A percentile compares a stretch with the other conserved stretches of the same genome.
These are phyloP conservation scores for Nicator chloris DNA, from an alignment of 2,113 vertebrate genomes.

Conservation along the genomic window DNA sequence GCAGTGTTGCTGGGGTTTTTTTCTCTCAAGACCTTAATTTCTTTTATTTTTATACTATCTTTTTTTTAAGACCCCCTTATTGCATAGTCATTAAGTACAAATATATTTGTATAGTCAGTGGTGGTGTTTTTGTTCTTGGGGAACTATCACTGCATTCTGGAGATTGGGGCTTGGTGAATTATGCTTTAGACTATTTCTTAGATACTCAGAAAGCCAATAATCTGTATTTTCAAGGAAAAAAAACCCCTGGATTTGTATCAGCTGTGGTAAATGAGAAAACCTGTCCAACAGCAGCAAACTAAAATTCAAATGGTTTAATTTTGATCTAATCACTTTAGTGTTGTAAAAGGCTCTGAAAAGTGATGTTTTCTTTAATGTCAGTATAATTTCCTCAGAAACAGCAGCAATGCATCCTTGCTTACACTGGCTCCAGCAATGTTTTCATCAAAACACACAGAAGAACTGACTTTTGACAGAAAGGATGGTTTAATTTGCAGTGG, in stretches of 20 bases:
- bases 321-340: neutral
- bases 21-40: neutral
- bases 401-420: neutral
- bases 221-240: neutral
- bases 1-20: accelerated
- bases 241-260: neutral
- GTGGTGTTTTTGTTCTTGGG: neutral
- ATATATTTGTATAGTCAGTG: neutral
- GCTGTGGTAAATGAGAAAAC: neutral
- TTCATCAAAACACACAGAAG: neutral
- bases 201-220: neutral
- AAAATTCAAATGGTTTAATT: neutral
- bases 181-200: neutral
- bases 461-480: neutral
- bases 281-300: neutral
- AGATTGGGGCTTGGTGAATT: neutral
- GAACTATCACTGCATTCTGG: neutral
- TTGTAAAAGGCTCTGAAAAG: neutral
- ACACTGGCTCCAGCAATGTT: neutral
- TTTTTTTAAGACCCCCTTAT: neutral
- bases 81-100: neutral
- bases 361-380: neutral
- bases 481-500: neutral
- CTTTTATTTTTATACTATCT: neutral
- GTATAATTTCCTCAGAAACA: neutral